phyloP scores from a whole-genome alignment of 2,113 vertebrate genomes.

The Rana temporaria region DNA sequence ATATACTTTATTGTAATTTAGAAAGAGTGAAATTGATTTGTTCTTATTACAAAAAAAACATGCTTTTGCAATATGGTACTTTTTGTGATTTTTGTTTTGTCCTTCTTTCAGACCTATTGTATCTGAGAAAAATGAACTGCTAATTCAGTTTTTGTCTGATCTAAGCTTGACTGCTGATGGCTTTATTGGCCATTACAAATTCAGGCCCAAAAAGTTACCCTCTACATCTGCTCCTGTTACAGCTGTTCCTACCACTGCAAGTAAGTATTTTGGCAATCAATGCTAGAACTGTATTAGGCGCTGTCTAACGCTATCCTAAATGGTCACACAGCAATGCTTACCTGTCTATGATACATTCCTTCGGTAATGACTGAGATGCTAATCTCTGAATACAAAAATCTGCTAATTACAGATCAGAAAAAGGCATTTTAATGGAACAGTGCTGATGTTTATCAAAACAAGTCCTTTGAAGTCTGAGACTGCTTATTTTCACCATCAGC shows the following conservation, averaged over 20 bases:
- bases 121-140: constrained; percentile 91
- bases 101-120: constrained; percentile 84
- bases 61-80: neutral
- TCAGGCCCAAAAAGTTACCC: constrained; percentile 88
- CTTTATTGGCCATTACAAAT: constrained; percentile 96
- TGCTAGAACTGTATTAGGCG: too few species aligned
- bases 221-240: constrained; percentile 77
- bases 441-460: constrained; percentile 19
- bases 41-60: neutral
- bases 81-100: neutral
- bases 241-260: constrained; percentile 76
- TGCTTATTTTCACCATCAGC: constrained; percentile 14
- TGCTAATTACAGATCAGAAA: constrained; percentile 26
- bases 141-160: constrained; percentile 96
- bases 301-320: neutral
- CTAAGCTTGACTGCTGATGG: constrained; percentile 96
- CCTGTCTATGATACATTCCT: constrained; percentile 6
- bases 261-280: constrained; percentile 73
- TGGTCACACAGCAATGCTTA: neutral
- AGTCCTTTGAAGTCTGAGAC: constrained; percentile 30
- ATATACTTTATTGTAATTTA: too few species aligned
- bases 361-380: neutral
- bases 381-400: constrained; percentile 20
- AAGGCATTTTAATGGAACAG: constrained; percentile 44
- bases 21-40: too few species aligned